Conservation (phyloP, 2,888 invertebrate genomes). For the Lasiommata megera region DNA sequence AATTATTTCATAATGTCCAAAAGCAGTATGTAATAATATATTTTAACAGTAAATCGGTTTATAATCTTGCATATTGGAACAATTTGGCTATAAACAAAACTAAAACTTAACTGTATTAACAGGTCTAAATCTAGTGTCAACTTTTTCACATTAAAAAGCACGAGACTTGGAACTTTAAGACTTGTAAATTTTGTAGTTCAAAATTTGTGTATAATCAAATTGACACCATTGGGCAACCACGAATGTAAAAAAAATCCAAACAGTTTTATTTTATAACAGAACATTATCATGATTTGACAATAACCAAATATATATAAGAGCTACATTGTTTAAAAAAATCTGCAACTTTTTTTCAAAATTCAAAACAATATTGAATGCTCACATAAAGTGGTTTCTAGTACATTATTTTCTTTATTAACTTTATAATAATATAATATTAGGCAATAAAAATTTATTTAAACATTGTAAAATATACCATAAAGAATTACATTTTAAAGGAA, state of each 20-base stretch:
- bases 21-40: not conserved
- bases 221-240: conserved; percentile 5
- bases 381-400: too few relatives aligned
- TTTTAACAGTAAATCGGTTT: not conserved
- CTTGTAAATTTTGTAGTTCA: not conserved
- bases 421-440: not conserved
- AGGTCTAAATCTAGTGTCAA: too few relatives aligned
- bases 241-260: not conserved
- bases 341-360: too few relatives aligned
- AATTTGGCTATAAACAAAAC: not conserved
- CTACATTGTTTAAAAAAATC: too few relatives aligned
- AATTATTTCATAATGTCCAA: not conserved
- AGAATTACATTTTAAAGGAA: conserved; percentile 33
- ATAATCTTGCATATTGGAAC: not conserved
- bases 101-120: not conserved
- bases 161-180: too few relatives aligned
- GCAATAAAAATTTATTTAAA: not conserved
- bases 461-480: conserved; percentile 40
- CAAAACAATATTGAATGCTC: too few relatives aligned
- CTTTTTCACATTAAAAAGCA: too few relatives aligned
- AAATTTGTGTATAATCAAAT: not conserved
- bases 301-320: not conserved
- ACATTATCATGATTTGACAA: not conserved
- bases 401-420: too few relatives aligned
- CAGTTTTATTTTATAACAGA: not conserved